Conservation (phyloP, 1,140 invertebrate species). For the Halyomorpha halys region DNA sequence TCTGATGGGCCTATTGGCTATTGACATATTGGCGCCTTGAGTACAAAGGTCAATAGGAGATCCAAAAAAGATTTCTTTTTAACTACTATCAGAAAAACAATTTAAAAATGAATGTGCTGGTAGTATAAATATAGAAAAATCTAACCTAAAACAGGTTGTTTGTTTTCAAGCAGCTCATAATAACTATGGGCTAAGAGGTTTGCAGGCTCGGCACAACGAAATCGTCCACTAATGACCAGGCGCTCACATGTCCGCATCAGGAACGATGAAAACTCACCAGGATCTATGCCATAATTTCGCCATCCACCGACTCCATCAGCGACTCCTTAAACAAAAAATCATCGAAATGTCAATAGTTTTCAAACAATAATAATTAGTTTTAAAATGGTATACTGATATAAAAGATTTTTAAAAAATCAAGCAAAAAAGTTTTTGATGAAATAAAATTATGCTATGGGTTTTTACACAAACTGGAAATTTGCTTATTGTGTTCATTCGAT, state of each 20-base stretch:
- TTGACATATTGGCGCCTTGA: no score
- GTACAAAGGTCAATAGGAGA: no score
- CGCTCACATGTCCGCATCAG: constrained; percentile 91
- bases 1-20: no score
- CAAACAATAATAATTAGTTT: constrained; percentile 49
- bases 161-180: constrained; percentile 82
- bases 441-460: no score
- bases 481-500: no score
- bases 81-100: no score
- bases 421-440: no score
- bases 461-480: no score
- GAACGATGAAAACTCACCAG: constrained; percentile 85
- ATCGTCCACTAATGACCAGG: constrained; percentile 76
- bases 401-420: no score
- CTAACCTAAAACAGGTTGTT: constrained; percentile 79
- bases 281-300: constrained; percentile 95
- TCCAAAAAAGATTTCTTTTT: no score
- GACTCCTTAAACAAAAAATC: constrained; percentile 56
- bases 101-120: not conserved
- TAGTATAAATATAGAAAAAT: not conserved
- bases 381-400: no score
- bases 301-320: constrained; percentile 97
- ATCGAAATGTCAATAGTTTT: not conserved
- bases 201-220: constrained; percentile 73
- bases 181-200: constrained; percentile 80